Evolutionary conservation across 2,888 invertebrate species (phyloP).

Genomic region (Pristionchus arcanus): DNA sequence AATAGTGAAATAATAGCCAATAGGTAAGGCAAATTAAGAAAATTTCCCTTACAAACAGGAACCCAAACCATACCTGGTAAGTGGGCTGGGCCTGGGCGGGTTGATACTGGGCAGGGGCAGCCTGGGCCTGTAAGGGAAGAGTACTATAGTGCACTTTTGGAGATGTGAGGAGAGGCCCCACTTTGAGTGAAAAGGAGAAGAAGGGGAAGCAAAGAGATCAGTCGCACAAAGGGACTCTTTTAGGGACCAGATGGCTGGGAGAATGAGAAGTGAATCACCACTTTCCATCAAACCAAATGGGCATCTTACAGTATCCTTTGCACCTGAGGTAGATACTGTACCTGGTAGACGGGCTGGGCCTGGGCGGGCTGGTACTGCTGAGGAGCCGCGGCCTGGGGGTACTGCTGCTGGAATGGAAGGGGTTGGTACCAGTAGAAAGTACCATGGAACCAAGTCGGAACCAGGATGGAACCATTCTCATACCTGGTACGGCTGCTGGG

Average conservation of each 20-base stretch:
- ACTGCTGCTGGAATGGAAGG: neutral
- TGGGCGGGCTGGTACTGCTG: neutral
- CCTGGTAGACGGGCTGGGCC: conserved; percentile 45
- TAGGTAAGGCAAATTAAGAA: too few relatives aligned
- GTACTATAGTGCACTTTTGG: neutral
- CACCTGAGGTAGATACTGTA: neutral
- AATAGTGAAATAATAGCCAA: too few relatives aligned
- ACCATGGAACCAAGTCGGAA: neutral
- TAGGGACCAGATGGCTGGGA: neutral
- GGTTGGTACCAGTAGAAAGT: neutral
- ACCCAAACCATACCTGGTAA: neutral
- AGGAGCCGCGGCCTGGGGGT: neutral
- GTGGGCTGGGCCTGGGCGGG: conserved; percentile 29
- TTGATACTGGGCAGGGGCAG: conserved; percentile 20
- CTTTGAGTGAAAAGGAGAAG: neutral
- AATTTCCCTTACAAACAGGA: too few relatives aligned
- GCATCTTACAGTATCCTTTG: neutral
- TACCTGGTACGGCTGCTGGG: neutral
- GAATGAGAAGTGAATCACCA: neutral
- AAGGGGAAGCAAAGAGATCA: neutral
- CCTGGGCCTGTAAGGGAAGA: neutral
- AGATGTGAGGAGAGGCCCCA: neutral
- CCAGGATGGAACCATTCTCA: neutral
- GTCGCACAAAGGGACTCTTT: neutral
- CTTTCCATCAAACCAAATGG: neutral